Conservation (phyloP, 2,113 vertebrate species). For the Ahaetulla prasina region DNA sequence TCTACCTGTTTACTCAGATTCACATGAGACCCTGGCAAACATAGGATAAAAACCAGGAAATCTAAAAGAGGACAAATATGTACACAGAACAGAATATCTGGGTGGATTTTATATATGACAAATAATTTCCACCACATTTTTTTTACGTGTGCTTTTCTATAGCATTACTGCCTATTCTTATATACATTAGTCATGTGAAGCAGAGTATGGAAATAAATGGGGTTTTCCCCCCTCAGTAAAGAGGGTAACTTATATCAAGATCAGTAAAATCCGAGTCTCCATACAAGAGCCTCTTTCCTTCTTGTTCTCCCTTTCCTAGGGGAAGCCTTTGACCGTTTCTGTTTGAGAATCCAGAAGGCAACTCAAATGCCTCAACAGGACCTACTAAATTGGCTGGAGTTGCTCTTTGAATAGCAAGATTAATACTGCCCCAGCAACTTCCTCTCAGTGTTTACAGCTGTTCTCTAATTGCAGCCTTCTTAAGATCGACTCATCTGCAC, state of each 20-base stretch:
- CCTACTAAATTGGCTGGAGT: background rate
- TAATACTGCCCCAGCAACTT: background rate
- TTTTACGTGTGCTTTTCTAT: background rate
- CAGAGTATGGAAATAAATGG: background rate
- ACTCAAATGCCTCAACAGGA: background rate
- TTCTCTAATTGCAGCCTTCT: background rate
- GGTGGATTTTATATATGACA: background rate
- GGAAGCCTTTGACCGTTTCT: background rate
- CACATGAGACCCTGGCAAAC: background rate
- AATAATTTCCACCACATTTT: background rate
- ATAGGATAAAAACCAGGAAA: background rate
- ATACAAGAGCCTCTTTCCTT: background rate
- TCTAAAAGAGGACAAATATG: background rate
- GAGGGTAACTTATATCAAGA: too few relatives aligned
- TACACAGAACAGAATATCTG: background rate
- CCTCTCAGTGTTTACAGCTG: background rate
- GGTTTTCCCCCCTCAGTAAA: background rate
- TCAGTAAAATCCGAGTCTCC: background rate
- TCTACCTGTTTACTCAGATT: background rate
- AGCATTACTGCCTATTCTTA: background rate
- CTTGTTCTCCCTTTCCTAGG: background rate
- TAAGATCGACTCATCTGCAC: rapidly evolving
- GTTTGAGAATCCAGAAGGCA: background rate
- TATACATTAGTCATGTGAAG: background rate
- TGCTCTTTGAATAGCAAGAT: rapidly evolving